Evolutionary conservation across 1,140 invertebrate genomes (phyloP), one percentile per base, ranked within the genome.

Genomic region (Anastatus disparis): DNA sequence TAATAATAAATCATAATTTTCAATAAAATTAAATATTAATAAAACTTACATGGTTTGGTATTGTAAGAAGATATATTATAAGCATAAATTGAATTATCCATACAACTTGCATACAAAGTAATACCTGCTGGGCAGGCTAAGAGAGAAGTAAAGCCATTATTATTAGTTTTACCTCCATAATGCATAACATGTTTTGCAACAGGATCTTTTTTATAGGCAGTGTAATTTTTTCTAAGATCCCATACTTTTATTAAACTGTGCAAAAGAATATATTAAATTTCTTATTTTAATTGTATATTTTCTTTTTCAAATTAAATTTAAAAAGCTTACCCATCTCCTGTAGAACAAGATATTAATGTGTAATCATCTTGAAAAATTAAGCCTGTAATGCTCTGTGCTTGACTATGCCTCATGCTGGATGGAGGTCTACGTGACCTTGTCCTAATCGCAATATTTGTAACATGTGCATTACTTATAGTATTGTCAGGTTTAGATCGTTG

Each of bases 181-280:
- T 90, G 88, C 66, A 96, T 88, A 3, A 87, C 87, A 77, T 91
- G 87, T 75, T 92, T 91, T 0, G 94, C 90, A 35, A 91, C 73
- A 0, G 94, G 92, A 42, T 91, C 90, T 55, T 88, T 87, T 77
- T 90, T 92, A 70, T 90, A 89, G 13, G 86, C 86, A 2, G 87
- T 89, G 77, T 95, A 95, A 75, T 90, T 93, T 78, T 94, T 93
- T 27, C 94, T 82, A 10, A 95, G 77, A 85, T 97, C 94, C 95
- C 95, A 97, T 3, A 94, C 89, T 83, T 95, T 95, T 10, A 97
- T 92, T 48, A 91, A 85, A 2, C 89, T 89, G n/a, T n/a, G n/a
- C n/a, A n/a, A n/a, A 7, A 62, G 77, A 74, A 72, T 53, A 55
- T 62, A 48, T 46, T 9, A 50, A 2, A 50, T 55, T 55, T 31